Evolutionary conservation across 2,797 vertebrate species (phyloP).

Genomic region (Cossypha caffra): DNA sequence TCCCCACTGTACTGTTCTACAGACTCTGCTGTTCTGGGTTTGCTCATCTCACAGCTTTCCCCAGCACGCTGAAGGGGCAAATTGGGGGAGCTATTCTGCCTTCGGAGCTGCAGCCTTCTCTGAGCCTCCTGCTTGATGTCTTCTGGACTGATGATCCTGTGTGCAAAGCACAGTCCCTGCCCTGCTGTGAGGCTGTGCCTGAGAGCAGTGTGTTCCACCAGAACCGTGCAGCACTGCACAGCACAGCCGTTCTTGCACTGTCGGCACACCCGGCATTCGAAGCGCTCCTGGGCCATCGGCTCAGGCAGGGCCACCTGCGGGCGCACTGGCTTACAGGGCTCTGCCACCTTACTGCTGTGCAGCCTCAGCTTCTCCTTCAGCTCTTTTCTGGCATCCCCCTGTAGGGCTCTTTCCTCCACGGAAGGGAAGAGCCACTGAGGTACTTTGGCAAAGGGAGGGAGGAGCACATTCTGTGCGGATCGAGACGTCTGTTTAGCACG

Average conservation of each 20-base stretch:
- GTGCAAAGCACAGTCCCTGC: conserved; percentile 54
- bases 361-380: conserved; percentile 86
- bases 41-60: conserved; percentile 63
- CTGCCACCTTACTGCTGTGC: conserved; percentile 80
- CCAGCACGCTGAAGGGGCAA: conserved; percentile 68
- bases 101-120: conserved; percentile 81
- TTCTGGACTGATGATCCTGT: conserved; percentile 78
- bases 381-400: conserved; percentile 77
- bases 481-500: conserved; percentile 62
- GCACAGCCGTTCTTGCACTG: conserved; percentile 40
- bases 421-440: conserved; percentile 83
- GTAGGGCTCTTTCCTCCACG: conserved; percentile 76
- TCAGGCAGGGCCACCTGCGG: conserved; percentile 73
- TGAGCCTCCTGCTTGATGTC: conserved; percentile 88
- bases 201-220: conserved; percentile 13
- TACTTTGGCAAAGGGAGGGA: conserved; percentile 75
- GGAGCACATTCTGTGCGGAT: conserved; percentile 72
- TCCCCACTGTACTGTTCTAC: conserved; percentile 30
- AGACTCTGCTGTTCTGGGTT: conserved; percentile 80
- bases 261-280: conserved; percentile 24
- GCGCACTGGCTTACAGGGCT: conserved; percentile 79
- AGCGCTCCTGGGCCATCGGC: not conserved
- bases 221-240: not conserved
- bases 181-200: conserved; percentile 9
- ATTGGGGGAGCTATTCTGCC: conserved; percentile 87